Conservation (phyloP, 1,140 invertebrate species). For the Zaprionus vittiger region DNA sequence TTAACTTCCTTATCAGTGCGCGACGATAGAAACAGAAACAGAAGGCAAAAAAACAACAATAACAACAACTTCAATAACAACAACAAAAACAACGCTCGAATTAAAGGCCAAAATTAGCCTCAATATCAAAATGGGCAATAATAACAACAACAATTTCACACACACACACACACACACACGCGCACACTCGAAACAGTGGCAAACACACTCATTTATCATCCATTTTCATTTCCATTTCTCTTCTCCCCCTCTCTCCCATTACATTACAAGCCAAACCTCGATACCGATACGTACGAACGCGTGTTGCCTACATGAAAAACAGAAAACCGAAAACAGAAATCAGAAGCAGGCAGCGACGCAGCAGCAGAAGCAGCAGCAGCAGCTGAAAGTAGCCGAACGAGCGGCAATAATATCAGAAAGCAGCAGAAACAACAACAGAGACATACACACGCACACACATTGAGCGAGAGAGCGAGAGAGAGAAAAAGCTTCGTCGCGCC, state of each 20-base stretch:
- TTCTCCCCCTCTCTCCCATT: not conserved
- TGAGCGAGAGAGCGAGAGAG: not conserved
- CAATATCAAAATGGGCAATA: constrained; percentile 6
- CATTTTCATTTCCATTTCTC: constrained; percentile 24
- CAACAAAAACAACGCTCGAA: constrained; percentile 14
- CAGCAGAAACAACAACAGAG: constrained; percentile 31
- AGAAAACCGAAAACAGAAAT: constrained; percentile 24
- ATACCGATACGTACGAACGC: constrained; percentile 36
- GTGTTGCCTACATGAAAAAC: constrained; percentile 37
- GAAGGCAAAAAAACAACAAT: not conserved
- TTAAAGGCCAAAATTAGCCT: constrained; percentile 42
- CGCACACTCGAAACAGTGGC: not conserved
- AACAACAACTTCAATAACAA: not conserved
- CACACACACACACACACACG: not conserved
- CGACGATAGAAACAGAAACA: not conserved
- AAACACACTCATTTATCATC: constrained; percentile 17
- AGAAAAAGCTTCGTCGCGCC: constrained; percentile 14
- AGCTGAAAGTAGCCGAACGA: constrained; percentile 4
- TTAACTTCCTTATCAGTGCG: not conserved
- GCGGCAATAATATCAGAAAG: constrained; percentile 35
- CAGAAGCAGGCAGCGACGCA: constrained; percentile 6
- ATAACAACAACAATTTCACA: constrained; percentile 26
- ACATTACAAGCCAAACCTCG: constrained; percentile 7
- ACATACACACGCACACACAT: not conserved
- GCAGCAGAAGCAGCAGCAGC: constrained; percentile 7